These are phyloP conservation scores for Myrmecobius fasciatus DNA, from an alignment of 2,113 vertebrate species.

Conservation along the genomic window DNA sequence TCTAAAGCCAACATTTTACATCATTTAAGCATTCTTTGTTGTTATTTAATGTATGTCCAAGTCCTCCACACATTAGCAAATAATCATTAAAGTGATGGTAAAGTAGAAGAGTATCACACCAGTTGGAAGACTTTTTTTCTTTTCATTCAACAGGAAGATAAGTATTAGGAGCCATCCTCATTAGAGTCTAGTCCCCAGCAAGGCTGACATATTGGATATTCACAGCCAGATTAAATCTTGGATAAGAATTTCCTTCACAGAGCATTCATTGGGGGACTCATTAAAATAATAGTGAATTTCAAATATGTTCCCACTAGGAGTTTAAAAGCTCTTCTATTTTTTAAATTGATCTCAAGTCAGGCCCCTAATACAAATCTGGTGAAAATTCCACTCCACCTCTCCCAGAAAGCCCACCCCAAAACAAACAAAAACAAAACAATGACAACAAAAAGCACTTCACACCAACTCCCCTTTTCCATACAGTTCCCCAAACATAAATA, in stretches of 20 bases:
- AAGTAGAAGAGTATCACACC: neutral
- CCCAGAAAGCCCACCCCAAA: neutral
- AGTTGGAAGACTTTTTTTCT: neutral
- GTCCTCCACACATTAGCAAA: constrained; percentile 44
- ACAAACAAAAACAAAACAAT: neutral
- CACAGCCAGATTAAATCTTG: constrained; percentile 43
- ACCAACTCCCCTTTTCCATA: constrained; percentile 28
- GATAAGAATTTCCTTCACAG: neutral
- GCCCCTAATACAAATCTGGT: neutral
- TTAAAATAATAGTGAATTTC: neutral
- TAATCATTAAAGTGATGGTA: constrained; percentile 43
- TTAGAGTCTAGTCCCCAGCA: constrained; percentile 18
- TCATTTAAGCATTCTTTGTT: constrained; percentile 51
- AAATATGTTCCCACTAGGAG: neutral
- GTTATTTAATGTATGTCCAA: constrained; percentile 56
- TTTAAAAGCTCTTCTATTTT: neutral
- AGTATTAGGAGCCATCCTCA: neutral
- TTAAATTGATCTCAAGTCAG: neutral
- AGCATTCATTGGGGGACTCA: neutral
- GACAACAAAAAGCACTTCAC: neutral
- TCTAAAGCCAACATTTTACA: constrained; percentile 41
- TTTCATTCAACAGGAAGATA: constrained; percentile 35
- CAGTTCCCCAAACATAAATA: constrained; percentile 46
- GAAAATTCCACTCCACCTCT: neutral
- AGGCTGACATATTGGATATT: constrained; percentile 14